These are phyloP conservation scores for Goniozus legneri DNA, from an alignment of 1,140 invertebrate species.

Conservation along the genomic window DNA sequence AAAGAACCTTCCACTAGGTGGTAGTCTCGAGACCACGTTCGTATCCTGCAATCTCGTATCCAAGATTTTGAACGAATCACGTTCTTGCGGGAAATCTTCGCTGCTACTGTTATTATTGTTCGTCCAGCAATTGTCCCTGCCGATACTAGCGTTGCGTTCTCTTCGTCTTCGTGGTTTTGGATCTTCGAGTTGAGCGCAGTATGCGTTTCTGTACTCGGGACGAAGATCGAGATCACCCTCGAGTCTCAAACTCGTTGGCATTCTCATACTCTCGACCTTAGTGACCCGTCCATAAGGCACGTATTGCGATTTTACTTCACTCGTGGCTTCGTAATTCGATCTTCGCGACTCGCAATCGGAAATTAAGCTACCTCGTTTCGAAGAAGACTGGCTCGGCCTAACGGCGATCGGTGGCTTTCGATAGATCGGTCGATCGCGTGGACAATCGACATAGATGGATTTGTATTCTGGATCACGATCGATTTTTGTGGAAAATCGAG, in stretches of 20 bases:
- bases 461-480: constrained; percentile 52
- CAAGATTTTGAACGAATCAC: constrained; percentile 43
- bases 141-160: constrained; percentile 34
- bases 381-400: constrained; percentile 23
- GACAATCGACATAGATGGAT: constrained; percentile 41
- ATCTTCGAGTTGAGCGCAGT: constrained; percentile 26
- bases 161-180: constrained; percentile 15
- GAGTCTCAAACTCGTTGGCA: constrained; percentile 40
- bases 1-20: constrained; percentile 36
- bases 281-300: constrained; percentile 36
- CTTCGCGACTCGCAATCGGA: constrained; percentile 12
- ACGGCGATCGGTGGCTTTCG: constrained; percentile 30
- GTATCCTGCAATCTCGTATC: constrained; percentile 41
- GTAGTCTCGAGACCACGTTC: constrained; percentile 39
- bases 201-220: constrained; percentile 53
- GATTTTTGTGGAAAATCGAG: constrained; percentile 40
- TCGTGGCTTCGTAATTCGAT: constrained; percentile 25
- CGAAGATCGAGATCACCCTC: constrained; percentile 49
- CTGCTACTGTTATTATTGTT: constrained; percentile 33
- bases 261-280: constrained; percentile 33
- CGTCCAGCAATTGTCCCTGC: constrained; percentile 40
- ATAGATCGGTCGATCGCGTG: constrained; percentile 31
- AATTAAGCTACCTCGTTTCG: constrained; percentile 17
- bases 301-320: constrained; percentile 38
- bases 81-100: constrained; percentile 31